Evolutionary conservation across 1,140 invertebrate genomes (phyloP), one percentile per base, ranked within the genome.

Genomic region (Notospermus geniculatus): DNA sequence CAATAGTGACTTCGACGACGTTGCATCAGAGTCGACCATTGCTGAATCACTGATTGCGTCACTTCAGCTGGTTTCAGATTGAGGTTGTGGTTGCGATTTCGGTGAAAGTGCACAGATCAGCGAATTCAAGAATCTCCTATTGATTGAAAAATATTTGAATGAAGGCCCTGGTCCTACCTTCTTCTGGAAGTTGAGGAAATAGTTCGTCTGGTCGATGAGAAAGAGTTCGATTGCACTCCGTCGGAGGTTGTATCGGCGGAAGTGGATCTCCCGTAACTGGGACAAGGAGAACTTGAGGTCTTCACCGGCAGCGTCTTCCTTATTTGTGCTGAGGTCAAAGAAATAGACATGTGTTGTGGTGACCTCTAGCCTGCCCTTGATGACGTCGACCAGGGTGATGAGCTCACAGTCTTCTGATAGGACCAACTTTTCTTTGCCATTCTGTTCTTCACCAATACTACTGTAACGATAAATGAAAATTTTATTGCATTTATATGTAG

Each of bases 211-310:
- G 72, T 88, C 86, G 46, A 86, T 79, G 5, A 88, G 72, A 69
- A 88, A 88, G 66, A 88, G 82, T 75, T 88, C 87, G 27, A 88
- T 73, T 2, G 87, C 87, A 68, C 85, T 87, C 60, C 86, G 73
- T 9, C 86, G 71, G 0, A 88, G 76, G 72, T 88, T 88, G 74
- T 87, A 88, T 61, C 87, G 79, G 19, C 87, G 71, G 30, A 88
- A 80, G 76, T 88, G 87, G 1, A 88, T 84, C 68, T 88, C 86
- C 57, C 85, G 73, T 36, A 88, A 76, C 69, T 86, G 83, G 17
- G 80, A 79, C 19, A 88, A 73, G 0, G 83, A 72, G 80, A 84
- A 86, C 59, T 82, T 82, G 59, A 83, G 78, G 57, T 82, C 80
- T 59, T 83, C 76, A 28, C 74, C 76, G 11, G 68, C 73, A 55